Evolutionary conservation across 2,797 vertebrate genomes (phyloP), one percentile per base, ranked within the genome.

Genomic region (Xyrichtys novacula): DNA sequence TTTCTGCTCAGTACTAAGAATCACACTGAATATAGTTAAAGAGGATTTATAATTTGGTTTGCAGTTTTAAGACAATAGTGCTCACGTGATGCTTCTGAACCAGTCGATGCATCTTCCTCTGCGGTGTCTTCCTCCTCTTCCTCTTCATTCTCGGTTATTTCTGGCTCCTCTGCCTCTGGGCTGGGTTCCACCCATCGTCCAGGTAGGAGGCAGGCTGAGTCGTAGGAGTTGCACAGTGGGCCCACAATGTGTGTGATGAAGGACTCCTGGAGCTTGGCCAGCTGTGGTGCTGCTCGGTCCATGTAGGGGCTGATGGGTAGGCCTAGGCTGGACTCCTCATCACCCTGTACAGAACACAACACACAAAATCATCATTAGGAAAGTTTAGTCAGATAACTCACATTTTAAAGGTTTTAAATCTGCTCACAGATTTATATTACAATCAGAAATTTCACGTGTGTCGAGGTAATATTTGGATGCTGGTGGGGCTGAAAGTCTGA

Each of bases 211-310:
- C 94, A 91, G 0, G 97, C 97, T 0, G 97, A 98, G 86, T 98
- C 93, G 6, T 99, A 99, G 17, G 97, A 99, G 87, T 96, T 96
- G 78, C 98, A 99, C 1, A 99, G 94, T 0, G 98, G 98, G 5
- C 98, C 97, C 82, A 99, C 98, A 1, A 99, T 99, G 91, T 99
- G 98, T 7, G 97, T 97, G 86, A 99, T 99, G 91, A 99, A 99
- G 1, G 98, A 99, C 71, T 99, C 98, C 90, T 99, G 98, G 43
- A 99, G 95, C 71, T 98, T 97, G 70, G 98, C 98, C 85, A 99
- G 74, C 91, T 99, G 98, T 0, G 98, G 98, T 3, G 97, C 96
- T 2, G 97, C 96, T 52, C 98, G 95, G 88, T 99, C 97, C 98
- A 99, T 99, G 91, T 97, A 99, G 3, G 98, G 98, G 80, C 98